Conservation (phyloP, 1,140 invertebrate genomes). For the Archegozetes longisetosus region DNA sequence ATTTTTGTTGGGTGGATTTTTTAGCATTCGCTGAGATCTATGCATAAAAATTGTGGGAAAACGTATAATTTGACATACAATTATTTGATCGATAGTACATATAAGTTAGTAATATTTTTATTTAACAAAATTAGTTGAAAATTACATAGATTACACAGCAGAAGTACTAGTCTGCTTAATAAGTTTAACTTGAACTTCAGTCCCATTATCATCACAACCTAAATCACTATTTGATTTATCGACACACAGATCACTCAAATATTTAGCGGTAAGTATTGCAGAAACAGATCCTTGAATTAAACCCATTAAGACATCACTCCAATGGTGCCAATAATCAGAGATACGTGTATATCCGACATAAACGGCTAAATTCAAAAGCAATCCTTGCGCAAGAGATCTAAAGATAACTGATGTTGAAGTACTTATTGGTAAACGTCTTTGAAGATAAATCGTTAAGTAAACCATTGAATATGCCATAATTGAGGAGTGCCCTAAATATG, state of each 20-base stretch:
- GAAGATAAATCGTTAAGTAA: conserved; percentile 27
- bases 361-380: conserved; percentile 1
- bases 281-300: conserved; percentile 32
- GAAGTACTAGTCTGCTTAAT: no score
- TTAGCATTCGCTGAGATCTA: no score
- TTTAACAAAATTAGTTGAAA: no score
- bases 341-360: conserved; percentile 26
- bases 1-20: no score
- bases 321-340: conserved; percentile 38
- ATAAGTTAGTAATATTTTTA: no score
- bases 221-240: no score
- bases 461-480: conserved; percentile 34
- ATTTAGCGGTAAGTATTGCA: conserved; percentile 6
- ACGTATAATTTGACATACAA: no score
- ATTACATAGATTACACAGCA: no score
- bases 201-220: no score
- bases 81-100: no score
- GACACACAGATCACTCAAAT: conserved; percentile 4
- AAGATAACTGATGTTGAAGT: not conserved
- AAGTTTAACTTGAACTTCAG: no score
- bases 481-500: conserved; percentile 40
- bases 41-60: no score
- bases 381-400: conserved; percentile 9
- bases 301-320: conserved; percentile 37
- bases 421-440: not conserved